phyloP scores from a whole-genome alignment of 2,888 invertebrate species.

The Rhingia rostrata region DNA sequence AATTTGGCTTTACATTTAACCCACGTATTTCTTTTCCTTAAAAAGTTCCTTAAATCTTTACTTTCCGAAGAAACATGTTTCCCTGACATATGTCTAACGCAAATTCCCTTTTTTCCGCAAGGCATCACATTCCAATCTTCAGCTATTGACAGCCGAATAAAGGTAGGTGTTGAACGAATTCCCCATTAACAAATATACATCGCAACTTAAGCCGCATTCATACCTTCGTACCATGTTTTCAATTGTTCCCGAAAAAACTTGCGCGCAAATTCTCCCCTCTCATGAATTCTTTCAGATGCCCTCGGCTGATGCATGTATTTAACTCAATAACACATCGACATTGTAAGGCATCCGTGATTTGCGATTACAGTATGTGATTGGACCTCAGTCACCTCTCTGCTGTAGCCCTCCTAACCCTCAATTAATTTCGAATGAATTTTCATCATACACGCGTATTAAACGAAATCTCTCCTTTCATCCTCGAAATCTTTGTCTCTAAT shows the following conservation, averaged over 20 bases:
- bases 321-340: conserved; percentile 49
- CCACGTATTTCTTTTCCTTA: no score
- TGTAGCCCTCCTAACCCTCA: conserved; percentile 48
- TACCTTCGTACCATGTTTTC: conserved; percentile 27
- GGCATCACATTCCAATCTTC: background rate
- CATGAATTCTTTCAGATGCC: conserved; percentile 25
- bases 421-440: conserved; percentile 70
- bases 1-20: no score
- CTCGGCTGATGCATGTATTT: conserved; percentile 2
- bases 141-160: conserved; percentile 7
- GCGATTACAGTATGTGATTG: conserved; percentile 25
- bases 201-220: conserved; percentile 5
- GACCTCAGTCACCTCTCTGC: conserved; percentile 24
- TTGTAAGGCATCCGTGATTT: conserved; percentile 51
- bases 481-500: conserved; percentile 70
- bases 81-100: background rate
- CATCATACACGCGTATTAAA: conserved; percentile 27
- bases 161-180: conserved; percentile 53
- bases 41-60: no score
- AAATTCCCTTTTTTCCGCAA: conserved; percentile 1
- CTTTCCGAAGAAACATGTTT: no score
- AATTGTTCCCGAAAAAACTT: conserved; percentile 20
- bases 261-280: conserved; percentile 33
- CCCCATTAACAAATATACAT: conserved; percentile 16
- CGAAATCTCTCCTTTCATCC: conserved; percentile 33